Evolutionary conservation across 2,797 vertebrate species (phyloP), one percentile per base, ranked within the genome.

Genomic region (Chaetophractus vellerosus): DNA sequence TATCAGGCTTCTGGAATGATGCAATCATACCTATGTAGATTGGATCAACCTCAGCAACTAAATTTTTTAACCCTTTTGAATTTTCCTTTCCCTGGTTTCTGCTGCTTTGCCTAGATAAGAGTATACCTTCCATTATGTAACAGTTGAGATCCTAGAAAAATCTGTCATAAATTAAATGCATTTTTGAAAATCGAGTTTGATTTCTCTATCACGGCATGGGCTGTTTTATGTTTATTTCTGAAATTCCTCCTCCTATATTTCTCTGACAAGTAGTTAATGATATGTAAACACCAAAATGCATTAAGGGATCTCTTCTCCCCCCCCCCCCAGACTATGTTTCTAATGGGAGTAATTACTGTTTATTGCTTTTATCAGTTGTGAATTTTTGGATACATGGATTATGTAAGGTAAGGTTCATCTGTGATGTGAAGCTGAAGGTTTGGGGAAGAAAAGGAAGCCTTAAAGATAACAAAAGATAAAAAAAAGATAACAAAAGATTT

Each of bases 131-230:
- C 41, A 71, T 96, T 59, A 91, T 33, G 36, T 75, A 93, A 71
- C 36, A 94, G 84, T 79, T 45, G 48, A 92, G 64, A 86, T 96
- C 74, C 36, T 61, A 92, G 78, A 79, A 90, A 90, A 92, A 90
- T 14, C 41, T 88, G 68, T 52, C 68, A 90, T 38, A 66, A 71
- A 86, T 86, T 95, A 31, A 83, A 89, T 88, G 90, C 45, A 52
- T 69, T 94, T 85, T 88, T 95, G 57, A 96, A 92, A 96, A 88
- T 95, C 93, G 90, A 89, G 87, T 94, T 94, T 96, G 94, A 81
- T 94, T 94, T 95, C 28, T 83, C 71, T 92, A 55, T 68, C 0
- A 11, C 36, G 93, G 38, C 33, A 55, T 90, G 66, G 63, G n/a
- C 64, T 92, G 28, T 75, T 96, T 96, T 90, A 89, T 89, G 79